These are phyloP conservation scores for Paralinhomoeus sp. DNA, from an alignment of 2,888 invertebrate species.

Conservation along the genomic window DNA sequence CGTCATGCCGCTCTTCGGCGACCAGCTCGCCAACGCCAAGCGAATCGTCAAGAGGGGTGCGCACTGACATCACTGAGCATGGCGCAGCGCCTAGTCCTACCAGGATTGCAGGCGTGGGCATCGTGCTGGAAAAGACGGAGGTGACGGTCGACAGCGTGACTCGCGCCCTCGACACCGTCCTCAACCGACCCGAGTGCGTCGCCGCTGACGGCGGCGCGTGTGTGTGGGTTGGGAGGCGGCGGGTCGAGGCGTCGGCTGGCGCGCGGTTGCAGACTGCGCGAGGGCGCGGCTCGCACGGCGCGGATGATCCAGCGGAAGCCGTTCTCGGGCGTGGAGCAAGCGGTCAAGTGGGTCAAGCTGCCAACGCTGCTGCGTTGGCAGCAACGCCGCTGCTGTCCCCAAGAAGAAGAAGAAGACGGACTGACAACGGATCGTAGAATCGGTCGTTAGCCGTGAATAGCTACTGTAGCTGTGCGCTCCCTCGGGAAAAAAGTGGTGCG, in stretches of 20 bases:
- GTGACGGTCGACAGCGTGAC: background rate
- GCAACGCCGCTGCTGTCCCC: too few species aligned
- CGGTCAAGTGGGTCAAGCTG: constrained; percentile 1
- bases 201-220: background rate
- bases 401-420: too few species aligned
- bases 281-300: background rate
- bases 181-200: background rate
- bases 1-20: constrained; percentile 25
- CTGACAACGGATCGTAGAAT: too few species aligned
- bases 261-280: background rate
- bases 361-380: background rate
- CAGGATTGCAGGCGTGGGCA: constrained; percentile 9
- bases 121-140: constrained; percentile 9
- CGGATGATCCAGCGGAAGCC: constrained; percentile 1
- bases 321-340: background rate
- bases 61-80: too few species aligned
- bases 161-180: background rate
- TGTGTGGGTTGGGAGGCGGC: background rate
- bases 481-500: too few species aligned
- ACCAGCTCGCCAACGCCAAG: constrained; percentile 25
- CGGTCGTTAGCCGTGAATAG: too few species aligned
- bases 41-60: too few species aligned
- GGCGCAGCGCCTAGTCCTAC: too few species aligned
- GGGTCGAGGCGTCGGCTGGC: too few species aligned
- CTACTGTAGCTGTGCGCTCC: too few species aligned